These are phyloP conservation scores for Nomia melanderi DNA, from an alignment of 1,140 invertebrate species.

Conservation along the genomic window DNA sequence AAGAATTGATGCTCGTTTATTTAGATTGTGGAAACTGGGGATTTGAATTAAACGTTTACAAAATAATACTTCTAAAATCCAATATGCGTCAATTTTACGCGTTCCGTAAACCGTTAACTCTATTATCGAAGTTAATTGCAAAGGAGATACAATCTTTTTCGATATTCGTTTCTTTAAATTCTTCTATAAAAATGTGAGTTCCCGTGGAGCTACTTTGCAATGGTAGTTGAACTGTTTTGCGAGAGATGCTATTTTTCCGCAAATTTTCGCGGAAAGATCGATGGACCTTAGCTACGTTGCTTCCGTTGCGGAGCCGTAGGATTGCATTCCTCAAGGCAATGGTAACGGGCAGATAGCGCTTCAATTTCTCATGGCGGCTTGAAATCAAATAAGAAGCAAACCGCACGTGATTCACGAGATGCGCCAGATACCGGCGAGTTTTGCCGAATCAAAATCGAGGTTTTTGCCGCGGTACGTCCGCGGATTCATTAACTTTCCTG, in stretches of 20 bases:
- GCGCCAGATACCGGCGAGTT: not conserved
- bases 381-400: slow-evolving; percentile 5
- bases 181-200: too few relatives aligned
- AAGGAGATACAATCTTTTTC: too few relatives aligned
- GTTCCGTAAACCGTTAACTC: too few relatives aligned
- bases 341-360: not conserved
- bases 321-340: not conserved
- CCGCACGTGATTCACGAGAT: not conserved
- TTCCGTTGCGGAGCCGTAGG: not conserved
- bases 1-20: too few relatives aligned
- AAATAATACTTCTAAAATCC: too few relatives aligned
- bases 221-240: not conserved
- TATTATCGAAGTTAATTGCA: too few relatives aligned
- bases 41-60: too few relatives aligned
- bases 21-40: too few relatives aligned
- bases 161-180: too few relatives aligned
- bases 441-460: not conserved
- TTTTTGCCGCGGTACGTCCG: not conserved
- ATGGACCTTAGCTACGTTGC: not conserved
- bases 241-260: not conserved
- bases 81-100: too few relatives aligned
- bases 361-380: not conserved
- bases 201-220: too few relatives aligned
- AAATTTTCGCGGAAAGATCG: not conserved
- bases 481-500: slow-evolving; percentile 7